Conservation (phyloP, 2,888 invertebrate species). For the Pecten maximus region DNA sequence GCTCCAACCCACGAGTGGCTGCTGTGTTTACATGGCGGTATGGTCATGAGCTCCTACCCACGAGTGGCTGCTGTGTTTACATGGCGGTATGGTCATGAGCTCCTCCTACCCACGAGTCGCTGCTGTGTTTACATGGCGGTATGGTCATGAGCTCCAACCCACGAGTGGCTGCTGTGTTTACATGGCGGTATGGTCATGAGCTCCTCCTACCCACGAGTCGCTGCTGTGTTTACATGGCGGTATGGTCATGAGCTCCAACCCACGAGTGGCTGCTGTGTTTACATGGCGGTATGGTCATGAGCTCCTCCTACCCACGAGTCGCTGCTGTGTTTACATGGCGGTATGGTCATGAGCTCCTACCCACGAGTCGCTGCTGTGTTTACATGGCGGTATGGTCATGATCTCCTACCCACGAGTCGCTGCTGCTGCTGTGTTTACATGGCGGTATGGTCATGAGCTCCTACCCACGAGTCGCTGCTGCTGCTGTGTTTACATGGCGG, state of each 20-base stretch:
- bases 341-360: background rate
- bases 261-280: background rate
- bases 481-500: background rate
- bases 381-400: background rate
- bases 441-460: background rate
- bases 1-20: background rate
- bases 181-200: background rate
- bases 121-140: background rate
- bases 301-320: background rate
- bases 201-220: background rate
- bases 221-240: background rate
- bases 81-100: background rate
- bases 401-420: background rate
- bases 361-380: background rate
- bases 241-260: background rate
- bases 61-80: background rate
- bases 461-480: background rate
- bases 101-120: background rate
- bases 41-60: background rate
- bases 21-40: background rate
- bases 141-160: background rate
- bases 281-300: background rate
- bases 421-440: background rate
- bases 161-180: background rate
- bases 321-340: background rate